Percentiles rank a stretch among this genome's conserved stretches.
phyloP scores from a whole-genome alignment of 2,113 vertebrate genomes.

The Burhinus bistriatus region DNA sequence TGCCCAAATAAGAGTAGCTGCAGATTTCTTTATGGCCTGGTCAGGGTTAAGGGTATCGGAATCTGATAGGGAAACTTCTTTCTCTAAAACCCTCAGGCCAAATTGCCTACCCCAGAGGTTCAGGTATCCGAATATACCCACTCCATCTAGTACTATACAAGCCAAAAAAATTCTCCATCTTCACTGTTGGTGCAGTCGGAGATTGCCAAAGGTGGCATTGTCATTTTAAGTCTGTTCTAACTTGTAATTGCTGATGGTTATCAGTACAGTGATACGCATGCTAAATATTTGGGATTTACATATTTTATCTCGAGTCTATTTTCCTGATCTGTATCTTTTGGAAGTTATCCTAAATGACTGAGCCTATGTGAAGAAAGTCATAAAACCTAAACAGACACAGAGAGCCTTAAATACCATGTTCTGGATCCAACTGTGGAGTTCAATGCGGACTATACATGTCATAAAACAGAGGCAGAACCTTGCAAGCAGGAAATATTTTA shows the following conservation, averaged over 20 bases:
- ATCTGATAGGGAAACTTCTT: neutral
- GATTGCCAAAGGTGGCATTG: neutral
- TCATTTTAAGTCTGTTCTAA: neutral
- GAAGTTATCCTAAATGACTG: neutral
- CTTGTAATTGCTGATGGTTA: neutral
- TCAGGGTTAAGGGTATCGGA: neutral
- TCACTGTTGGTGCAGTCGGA: neutral
- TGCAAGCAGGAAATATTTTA: neutral
- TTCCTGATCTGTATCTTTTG: neutral
- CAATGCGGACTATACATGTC: neutral
- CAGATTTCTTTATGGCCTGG: neutral
- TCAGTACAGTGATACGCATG: neutral
- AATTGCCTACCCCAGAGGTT: neutral
- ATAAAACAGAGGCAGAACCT: neutral
- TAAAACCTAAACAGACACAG: neutral
- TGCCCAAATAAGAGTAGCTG: neutral
- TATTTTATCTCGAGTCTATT: neutral
- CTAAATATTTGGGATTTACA: neutral
- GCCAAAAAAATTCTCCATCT: neutral
- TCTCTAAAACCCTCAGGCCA: neutral
- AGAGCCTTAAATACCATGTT: neutral
- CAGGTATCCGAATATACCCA: neutral
- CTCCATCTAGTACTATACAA: neutral
- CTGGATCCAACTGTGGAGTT: neutral
- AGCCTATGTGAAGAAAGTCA: neutral